Base-by-base conservation (phyloP, 2,888 invertebrate genomes). In the Drosophila sordidapex region DNA sequence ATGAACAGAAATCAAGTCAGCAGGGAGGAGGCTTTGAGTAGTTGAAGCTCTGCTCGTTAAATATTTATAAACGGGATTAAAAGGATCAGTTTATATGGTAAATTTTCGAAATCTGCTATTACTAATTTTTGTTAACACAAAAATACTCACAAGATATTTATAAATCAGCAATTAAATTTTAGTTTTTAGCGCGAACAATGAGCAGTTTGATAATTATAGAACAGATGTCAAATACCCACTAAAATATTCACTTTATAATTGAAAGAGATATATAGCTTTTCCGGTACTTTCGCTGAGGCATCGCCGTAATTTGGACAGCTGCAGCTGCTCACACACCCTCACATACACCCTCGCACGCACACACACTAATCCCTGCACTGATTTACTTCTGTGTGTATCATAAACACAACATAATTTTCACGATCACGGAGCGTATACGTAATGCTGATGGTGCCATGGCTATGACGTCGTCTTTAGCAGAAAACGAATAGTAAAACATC, bases 341-440 rank as follows among this genome's bases (percentile, higher is more conserved):
- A 53, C 38, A 49, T 46, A 46, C 62, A 53, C 63, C n/a, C 43
- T 62, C 65, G 60, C 38, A 49, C 35, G 31, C 49, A 46, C 21
- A 53, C 25, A 56, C 11, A 29, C 11, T 15, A 3, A 27, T 25
- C 10, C 11, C 49, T 40, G 25, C 13, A 65, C 46, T 43, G 36
- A 56, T 36, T 69, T 68, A 69, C 51, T 69, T 35, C 57, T 43
- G 35, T 51, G 70, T 51, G 25, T 27, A 11, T 8, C 49, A 43
- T 76, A 75, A 77, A 77, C 75, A 74, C 29, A 64, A 48, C 70
- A 64, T 79, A 59, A 67, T 62, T 59, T 36, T 38, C 33, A 36
- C 29, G 59, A 15, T 38, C 13, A 38, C 35, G 18, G 36, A 18
- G n/a, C 36, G 52, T 31, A 13, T 25, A 25, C 57, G 40, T 29